A percentile compares a stretch with the other conserved stretches of the same genome.
phyloP scores from a whole-genome alignment of 2,797 vertebrate genomes.

The Megaceryle alcyon region DNA sequence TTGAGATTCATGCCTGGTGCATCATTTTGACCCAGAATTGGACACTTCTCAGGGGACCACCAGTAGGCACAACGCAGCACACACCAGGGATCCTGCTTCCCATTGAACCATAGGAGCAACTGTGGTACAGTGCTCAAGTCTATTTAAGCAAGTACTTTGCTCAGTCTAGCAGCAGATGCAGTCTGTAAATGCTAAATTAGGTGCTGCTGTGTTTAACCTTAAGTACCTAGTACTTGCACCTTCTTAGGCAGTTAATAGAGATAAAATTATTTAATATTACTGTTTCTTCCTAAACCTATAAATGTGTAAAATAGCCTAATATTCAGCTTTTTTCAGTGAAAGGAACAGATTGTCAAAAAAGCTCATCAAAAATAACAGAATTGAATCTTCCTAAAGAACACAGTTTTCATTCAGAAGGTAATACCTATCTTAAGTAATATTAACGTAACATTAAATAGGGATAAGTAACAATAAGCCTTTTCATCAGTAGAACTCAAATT shows the following conservation, averaged over 20 bases:
- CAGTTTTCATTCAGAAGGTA: background rate
- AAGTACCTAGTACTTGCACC: background rate
- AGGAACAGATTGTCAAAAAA: background rate
- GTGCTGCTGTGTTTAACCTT: background rate
- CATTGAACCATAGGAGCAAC: background rate
- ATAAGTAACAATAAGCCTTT: background rate
- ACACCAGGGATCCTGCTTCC: background rate
- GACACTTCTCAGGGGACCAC: background rate
- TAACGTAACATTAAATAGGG: background rate
- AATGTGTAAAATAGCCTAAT: background rate
- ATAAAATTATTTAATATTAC: background rate
- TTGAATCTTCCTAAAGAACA: background rate
- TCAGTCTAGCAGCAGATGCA: background rate
- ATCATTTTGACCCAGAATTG: background rate
- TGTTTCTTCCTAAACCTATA: background rate
- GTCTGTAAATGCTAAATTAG: background rate
- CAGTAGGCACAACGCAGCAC: background rate
- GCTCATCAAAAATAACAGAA: background rate
- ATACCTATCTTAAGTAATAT: background rate
- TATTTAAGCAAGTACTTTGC: background rate
- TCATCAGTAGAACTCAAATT: background rate
- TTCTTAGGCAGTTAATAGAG: background rate
- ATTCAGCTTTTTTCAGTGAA: background rate
- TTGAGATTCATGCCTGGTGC: background rate
- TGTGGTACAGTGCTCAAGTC: background rate